Conservation (phyloP, 2,797 vertebrate species). For the Momotus momota region DNA sequence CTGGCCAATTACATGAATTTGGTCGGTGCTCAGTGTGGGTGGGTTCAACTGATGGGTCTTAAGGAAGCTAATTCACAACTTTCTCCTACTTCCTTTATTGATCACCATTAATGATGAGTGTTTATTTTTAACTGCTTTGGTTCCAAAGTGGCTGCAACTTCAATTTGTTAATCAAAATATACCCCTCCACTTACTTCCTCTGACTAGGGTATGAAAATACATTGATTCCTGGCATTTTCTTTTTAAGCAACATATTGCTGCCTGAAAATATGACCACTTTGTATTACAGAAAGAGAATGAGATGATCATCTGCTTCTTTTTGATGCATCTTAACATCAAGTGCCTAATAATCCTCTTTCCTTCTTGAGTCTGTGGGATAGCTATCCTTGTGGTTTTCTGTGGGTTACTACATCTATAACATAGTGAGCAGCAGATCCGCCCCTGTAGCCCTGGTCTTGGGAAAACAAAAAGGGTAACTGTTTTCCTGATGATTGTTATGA, state of each 20-base stretch:
- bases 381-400: not conserved
- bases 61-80: constrained; percentile 72
- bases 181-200: not conserved
- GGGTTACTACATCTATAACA: not conserved
- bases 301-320: not conserved
- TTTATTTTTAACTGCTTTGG: constrained; percentile 55
- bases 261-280: not conserved
- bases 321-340: not conserved
- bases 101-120: constrained; percentile 66
- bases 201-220: not conserved
- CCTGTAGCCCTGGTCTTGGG: not conserved
- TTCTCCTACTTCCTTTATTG: constrained; percentile 69
- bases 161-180: constrained; percentile 25
- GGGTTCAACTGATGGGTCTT: constrained; percentile 47
- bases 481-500: not conserved
- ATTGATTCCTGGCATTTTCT: not conserved
- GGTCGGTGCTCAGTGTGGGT: constrained; percentile 59
- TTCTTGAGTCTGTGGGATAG: not conserved
- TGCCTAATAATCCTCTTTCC: not conserved
- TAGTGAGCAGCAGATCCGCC: not conserved
- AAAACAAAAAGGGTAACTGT: not conserved
- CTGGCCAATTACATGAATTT: constrained; percentile 68
- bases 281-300: not conserved
- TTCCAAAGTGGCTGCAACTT: constrained; percentile 55
- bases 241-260: not conserved